Percentiles rank a stretch among this genome's conserved stretches.
phyloP scores from a whole-genome alignment of 92 coral and sea anemone genomes.

The Palythoa heliodiscus region DNA sequence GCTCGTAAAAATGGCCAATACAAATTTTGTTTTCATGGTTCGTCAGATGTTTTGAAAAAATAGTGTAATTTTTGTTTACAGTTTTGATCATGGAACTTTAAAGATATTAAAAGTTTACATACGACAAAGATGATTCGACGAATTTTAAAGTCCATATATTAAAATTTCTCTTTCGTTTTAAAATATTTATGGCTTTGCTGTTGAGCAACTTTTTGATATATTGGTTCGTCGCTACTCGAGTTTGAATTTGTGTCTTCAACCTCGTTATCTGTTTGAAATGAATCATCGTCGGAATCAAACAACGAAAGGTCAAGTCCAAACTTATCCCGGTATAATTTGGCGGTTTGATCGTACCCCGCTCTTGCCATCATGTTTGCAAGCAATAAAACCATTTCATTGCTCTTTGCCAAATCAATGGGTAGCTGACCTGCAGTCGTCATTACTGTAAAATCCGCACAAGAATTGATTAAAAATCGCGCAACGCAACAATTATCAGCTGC shows the following conservation, averaged over 20 bases:
- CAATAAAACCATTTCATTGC: conserved; percentile 69
- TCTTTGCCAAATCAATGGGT: conserved; percentile 77
- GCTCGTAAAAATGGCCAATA: background rate
- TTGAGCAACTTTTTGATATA: conserved; percentile 9
- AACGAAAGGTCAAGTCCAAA: conserved; percentile 55
- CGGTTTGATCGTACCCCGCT: conserved; percentile 80
- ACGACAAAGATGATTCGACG: background rate
- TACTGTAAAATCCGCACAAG: conserved; percentile 79
- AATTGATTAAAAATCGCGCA: conserved; percentile 69
- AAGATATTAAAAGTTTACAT: background rate
- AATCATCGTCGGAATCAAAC: conserved; percentile 13
- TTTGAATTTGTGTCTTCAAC: background rate
- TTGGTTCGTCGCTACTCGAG: conserved; percentile 28
- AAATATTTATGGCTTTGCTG: conserved; percentile 12
- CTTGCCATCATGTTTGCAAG: conserved; percentile 68
- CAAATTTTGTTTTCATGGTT: background rate
- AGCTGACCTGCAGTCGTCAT: conserved; percentile 72
- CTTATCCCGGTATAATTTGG: conserved; percentile 75
- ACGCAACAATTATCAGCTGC: conserved; percentile 61
- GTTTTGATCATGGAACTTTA: background rate
- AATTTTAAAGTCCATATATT: background rate
- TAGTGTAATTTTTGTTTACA: background rate
- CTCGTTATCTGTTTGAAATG: background rate
- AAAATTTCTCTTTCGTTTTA: background rate
- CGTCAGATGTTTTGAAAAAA: conserved; percentile 14